Evolutionary conservation across 2,888 invertebrate genomes (phyloP), one percentile per base, ranked within the genome.

Genomic region (Acrocyrtus sp.): DNA sequence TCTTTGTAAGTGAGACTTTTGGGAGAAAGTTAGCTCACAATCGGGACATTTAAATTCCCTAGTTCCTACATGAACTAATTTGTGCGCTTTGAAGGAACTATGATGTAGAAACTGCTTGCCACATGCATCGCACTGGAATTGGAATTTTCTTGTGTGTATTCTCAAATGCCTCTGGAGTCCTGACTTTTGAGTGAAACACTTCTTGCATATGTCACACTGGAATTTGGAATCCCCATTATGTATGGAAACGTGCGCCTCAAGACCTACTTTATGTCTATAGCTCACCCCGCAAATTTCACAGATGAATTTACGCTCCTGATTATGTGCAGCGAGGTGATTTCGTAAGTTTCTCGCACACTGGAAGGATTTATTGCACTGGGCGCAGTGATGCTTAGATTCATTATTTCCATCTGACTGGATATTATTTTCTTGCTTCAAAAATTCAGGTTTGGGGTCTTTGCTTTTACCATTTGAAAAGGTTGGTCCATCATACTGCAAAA

Each of bases 51-150:
- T 84, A 85, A 88, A 88, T 69, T 88, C 86, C 84, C 89, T 89
- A 77, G 87, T 83, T 74, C 89, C 89, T 48, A 87, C 86, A 84
- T 91, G 90, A 29, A 88, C 88, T 82, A 90, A 83, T 83, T 87
- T 88, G 84, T 91, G 91, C 87, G 90, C 89, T 83, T 88, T 89
- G 85, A 90, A 90, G 48, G 90, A 90, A 47, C 90, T 89, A 82
- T 90, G 90, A 86, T 90, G 90, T 81, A 90, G 86, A 84, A 89
- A 89, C 75, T 88, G 87, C 84, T 89, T 89, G 80, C 88, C 89
- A 84, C 89, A 89, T 76, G 87, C 83, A 83, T 88, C 88, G 83
- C 89, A 89, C 85, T 89, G 86, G 5, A 60, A 89, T 54, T 88
- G 66, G 29, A 54, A 48, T 81, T 88, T 88, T 15, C 88, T 88